Evolutionary conservation across 2,888 invertebrate species (phyloP), one percentile per base, ranked within the genome.

Genomic region (Chrysodeixis includens): DNA sequence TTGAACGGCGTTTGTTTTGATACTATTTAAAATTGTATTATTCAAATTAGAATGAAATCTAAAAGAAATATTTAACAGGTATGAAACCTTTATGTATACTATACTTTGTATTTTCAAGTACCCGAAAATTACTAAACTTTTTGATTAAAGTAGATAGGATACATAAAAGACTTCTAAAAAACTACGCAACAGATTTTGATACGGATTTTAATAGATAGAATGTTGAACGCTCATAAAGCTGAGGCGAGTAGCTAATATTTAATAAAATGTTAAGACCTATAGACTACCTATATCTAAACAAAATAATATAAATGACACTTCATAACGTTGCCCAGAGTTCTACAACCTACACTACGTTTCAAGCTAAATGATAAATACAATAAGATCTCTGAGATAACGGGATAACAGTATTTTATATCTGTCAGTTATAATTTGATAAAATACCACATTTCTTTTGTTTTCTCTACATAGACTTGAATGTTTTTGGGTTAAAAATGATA

Each of bases 221-320:
- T n/a, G n/a, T n/a, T n/a, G n/a, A n/a, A n/a, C n/a, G n/a, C n/a
- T n/a, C n/a, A n/a, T n/a, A n/a, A n/a, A n/a, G n/a, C n/a, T n/a
- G n/a, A n/a, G n/a, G n/a, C n/a, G n/a, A n/a, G n/a, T n/a, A n/a
- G n/a, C n/a, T n/a, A n/a, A n/a, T n/a, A n/a, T n/a, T n/a, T n/a
- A 26, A 26, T 26, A 26, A 26, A 26, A 26, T 26, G 26, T 26
- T 40, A n/a, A 40, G n/a, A n/a, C 40, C 1, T 6, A 40, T n/a
- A 40, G n/a, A 3, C 7, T n/a, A 40, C 5, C n/a, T 7, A 40
- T 40, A 6, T 40, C 40, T 0, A n/a, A n/a, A 40, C 3, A 5
- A 40, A 40, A 40, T n/a, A 40, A 40, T 40, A n/a, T 40, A 40
- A 40, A 40, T n/a, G n/a, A 40, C n/a, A 40, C 32, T n/a, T 40